Evolutionary conservation across 2,797 vertebrate species (phyloP).

Genomic region (Sebastes hubbsi): DNA sequence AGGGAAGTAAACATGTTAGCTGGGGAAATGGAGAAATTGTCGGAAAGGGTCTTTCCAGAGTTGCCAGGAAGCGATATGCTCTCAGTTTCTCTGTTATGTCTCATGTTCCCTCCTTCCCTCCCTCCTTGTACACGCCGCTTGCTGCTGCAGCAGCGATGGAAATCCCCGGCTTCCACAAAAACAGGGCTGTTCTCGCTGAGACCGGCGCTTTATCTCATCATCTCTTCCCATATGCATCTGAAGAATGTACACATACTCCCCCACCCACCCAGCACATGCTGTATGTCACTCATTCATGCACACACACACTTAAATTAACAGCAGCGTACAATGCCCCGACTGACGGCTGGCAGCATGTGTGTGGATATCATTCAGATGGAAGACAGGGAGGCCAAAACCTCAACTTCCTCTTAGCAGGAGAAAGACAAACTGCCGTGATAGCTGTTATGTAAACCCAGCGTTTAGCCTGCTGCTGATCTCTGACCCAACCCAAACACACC

Average conservation of each 20-base stretch:
- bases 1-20: constrained; percentile 32
- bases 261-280: constrained; percentile 31
- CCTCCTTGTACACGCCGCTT: constrained; percentile 10
- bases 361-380: constrained; percentile 10
- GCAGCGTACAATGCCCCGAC: background rate
- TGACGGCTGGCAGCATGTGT: constrained; percentile 10
- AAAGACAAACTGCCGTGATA: constrained; percentile 28
- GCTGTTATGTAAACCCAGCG: constrained; percentile 43
- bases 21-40: constrained; percentile 39
- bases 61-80: constrained; percentile 52
- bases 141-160: constrained; percentile 50
- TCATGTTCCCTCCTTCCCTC: constrained; percentile 33
- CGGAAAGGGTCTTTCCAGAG: constrained; percentile 64
- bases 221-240: constrained; percentile 48
- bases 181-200: constrained; percentile 38
- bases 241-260: constrained; percentile 49
- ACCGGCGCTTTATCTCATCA: constrained; percentile 50
- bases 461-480: constrained; percentile 39
- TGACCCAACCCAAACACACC: constrained; percentile 24
- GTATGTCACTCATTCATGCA: constrained; percentile 36
- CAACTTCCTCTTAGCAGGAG: constrained; percentile 30
- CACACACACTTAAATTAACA: background rate
- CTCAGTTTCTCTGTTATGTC: constrained; percentile 43
- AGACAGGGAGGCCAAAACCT: constrained; percentile 25
- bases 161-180: constrained; percentile 70